These are phyloP conservation scores for Tanypteryx hageni DNA, from an alignment of 2,888 invertebrate species.

Conservation along the genomic window DNA sequence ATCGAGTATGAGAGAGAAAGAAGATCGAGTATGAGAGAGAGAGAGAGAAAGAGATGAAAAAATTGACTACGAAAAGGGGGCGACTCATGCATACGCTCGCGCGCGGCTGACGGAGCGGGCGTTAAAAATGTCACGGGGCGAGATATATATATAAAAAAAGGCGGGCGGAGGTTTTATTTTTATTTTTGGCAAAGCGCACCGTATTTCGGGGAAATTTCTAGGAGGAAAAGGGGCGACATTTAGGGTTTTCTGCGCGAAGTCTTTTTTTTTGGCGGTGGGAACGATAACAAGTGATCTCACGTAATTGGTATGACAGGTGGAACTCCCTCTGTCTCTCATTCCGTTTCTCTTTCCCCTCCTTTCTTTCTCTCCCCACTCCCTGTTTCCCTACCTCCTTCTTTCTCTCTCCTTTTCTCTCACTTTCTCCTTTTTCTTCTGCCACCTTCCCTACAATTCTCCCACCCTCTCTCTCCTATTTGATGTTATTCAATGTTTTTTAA, in stretches of 20 bases:
- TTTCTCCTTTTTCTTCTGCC: too few relatives aligned
- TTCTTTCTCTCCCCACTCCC: too few relatives aligned
- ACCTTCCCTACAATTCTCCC: too few relatives aligned
- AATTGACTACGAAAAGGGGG: neutral
- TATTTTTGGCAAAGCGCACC: conserved; percentile 21
- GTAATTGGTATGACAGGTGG: conserved; percentile 54
- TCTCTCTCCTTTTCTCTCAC: too few relatives aligned
- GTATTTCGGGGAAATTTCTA: conserved; percentile 31
- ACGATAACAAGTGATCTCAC: conserved; percentile 45
- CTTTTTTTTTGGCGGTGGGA: conserved; percentile 12
- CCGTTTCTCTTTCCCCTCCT: neutral
- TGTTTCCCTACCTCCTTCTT: too few relatives aligned
- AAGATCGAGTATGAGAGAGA: neutral
- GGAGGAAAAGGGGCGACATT: conserved; percentile 22
- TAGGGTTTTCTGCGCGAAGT: conserved; percentile 31
- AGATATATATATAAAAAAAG: conserved; percentile 15
- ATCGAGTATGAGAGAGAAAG: neutral
- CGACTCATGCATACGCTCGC: conserved; percentile 16
- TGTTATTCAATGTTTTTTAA: too few relatives aligned
- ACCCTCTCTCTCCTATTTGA: too few relatives aligned
- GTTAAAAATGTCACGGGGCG: conserved; percentile 20
- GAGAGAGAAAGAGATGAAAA: neutral
- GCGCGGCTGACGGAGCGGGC: conserved; percentile 13
- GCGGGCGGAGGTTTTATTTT: neutral
- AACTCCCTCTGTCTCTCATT: neutral